These are phyloP conservation scores for Coptodon bakossiorum DNA, from an alignment of 2,113 vertebrate genomes.

Conservation along the genomic window DNA sequence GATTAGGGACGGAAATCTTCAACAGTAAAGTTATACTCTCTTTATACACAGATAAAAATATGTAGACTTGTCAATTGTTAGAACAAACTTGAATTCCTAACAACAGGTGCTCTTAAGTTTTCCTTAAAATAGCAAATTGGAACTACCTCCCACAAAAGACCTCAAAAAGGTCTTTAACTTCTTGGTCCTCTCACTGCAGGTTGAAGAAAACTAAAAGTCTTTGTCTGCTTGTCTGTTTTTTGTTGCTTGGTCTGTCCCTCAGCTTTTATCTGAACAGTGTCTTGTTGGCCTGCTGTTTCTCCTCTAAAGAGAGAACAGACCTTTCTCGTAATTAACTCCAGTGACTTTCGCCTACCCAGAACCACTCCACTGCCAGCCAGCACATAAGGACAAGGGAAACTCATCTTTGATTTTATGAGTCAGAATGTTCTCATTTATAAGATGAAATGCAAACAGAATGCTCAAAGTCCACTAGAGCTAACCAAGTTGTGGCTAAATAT, in stretches of 20 bases:
- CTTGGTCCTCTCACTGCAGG: not conserved
- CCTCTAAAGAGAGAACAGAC: constrained; percentile 13
- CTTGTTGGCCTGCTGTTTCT: constrained; percentile 1
- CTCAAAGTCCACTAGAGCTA: not conserved
- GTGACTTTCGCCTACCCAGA: constrained; percentile 4
- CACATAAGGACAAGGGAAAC: not conserved
- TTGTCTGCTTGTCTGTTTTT: not conserved
- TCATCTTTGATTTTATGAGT: not conserved
- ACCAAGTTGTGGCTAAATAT: not conserved
- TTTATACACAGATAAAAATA: not conserved
- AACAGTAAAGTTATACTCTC: not conserved
- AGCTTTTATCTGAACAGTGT: constrained; percentile 14
- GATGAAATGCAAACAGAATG: constrained; percentile 10
- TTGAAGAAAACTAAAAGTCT: not conserved
- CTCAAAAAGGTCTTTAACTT: not conserved
- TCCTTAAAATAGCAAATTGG: not conserved
- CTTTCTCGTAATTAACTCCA: constrained; percentile 44
- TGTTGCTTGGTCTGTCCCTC: not conserved
- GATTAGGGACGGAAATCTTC: not conserved
- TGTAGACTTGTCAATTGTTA: not conserved
- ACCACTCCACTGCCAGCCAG: not conserved
- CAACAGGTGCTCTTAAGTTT: not conserved
- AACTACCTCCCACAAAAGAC: not conserved
- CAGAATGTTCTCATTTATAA: constrained; percentile 7
- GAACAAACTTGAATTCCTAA: not conserved